Base-by-base conservation (phyloP, 2,797 vertebrate genomes). In the Melanotaenia parkinsoni region DNA sequence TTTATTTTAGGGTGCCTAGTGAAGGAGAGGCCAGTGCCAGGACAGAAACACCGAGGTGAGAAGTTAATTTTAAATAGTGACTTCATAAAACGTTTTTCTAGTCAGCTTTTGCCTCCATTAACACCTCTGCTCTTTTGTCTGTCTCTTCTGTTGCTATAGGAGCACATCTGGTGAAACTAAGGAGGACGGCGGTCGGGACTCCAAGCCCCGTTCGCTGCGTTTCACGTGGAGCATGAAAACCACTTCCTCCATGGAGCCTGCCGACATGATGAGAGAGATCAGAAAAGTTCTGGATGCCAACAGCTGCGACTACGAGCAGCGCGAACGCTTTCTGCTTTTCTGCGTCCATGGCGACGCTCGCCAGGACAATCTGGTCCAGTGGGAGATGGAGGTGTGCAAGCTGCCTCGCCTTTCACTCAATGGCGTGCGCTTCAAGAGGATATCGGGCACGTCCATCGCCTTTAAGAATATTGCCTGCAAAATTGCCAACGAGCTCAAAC, bases 211-310 rank as follows among this genome's bases (percentile, higher is more conserved):
- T 13, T 95, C 94, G 1, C 90, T 95, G 74, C 95, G 97, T 54
- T 99, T 99, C 90, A 99, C 98, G 0, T 99, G 98, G 98, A 98
- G 97, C 78, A 99, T 99, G 98, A 99, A 99, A 94, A 99, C 98
- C 91, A 99, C 97, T 0, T 98, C 97, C 56, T 98, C 98, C 51
- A 98, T 99, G 98, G 98, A 99, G 93, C 98, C 97, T 0, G 95
- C 95, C 0, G 98, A 99, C 87, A 99, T 99, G 98, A 98, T 99
- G 98, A 93, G 95, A 79, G 98, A 99, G 90, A 99, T 99, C 91
- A 95, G 97, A 16, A 99, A 99, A 88, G 97, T 98, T 47, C 90
- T 99, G 89, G 98, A 99, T 26, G 96, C 96, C 75, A 99, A 98
- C 91, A 98, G 96, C 93, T 99, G 98, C 85, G 97, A 99, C 80